Evolutionary conservation across 2,888 invertebrate genomes (phyloP), one percentile per base, ranked within the genome.

Genomic region (Drosophila emarginata): DNA sequence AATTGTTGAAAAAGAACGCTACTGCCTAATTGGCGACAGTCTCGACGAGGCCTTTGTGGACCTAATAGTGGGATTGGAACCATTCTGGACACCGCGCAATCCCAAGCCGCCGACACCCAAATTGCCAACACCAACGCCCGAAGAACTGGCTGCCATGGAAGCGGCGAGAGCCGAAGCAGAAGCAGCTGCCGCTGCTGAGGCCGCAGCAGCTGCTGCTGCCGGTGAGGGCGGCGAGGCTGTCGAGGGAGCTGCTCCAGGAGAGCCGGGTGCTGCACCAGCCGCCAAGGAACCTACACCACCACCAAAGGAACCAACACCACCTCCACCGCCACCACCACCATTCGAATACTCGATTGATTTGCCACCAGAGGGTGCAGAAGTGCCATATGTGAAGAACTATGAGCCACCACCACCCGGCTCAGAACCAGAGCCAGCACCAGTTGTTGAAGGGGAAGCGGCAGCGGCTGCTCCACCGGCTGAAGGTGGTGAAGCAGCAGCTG

Each of bases 31-130:
- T 93, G 96, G 97, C 89, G 96, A 97, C 93, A 98, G 97, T 93
- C 94, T 98, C 94, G 98, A 98, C 93, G 94, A 95, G 92, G 97
- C 98, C 87, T 97, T 98, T 94, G 94, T 96, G 92, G 97, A 97
- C 92, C 93, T 95, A 90, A 94, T 94, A 90, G 93, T 93, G 64
- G 94, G 94, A 78, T 93, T 94, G 75, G 94, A 94, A 84, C 93
- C 93, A 61, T 90, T 90, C 87, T 92, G 90, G 79, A 90, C 91
- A 68, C 89, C 89, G 56, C 87, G 91, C 40, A 91, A 91, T 81
- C 92, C 92, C 57, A 92, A 92, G 77, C 92, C 92, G 65, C 92
- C 92, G 53, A 92, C 92, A 64, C 91, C 92, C 12, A 90, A 88
- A 76, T 61, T 89, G 62, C 90, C 91, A 15, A 91, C 90, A 32